Conservation (phyloP, 2,888 invertebrate genomes). For the Athalia cordata region DNA sequence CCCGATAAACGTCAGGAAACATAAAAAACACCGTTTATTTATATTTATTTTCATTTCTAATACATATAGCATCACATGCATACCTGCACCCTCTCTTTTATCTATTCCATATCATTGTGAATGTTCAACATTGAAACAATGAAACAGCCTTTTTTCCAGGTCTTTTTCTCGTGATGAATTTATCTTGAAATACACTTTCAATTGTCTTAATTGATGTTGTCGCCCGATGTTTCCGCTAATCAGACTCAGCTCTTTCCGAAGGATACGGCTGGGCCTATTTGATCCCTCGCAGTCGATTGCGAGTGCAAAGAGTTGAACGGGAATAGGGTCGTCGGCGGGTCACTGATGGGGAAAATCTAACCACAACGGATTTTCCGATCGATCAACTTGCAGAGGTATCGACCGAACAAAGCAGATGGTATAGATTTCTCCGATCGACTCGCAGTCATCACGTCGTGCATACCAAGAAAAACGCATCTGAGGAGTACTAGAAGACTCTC, state of each 20-base stretch:
- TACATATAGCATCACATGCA: too few relatives aligned
- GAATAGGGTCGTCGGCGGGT: background rate
- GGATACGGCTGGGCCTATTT: too few relatives aligned
- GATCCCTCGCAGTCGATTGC: conserved; percentile 4
- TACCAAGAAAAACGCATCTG: background rate
- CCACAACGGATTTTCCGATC: conserved; percentile 39
- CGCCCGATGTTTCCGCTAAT: background rate
- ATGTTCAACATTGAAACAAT: too few relatives aligned
- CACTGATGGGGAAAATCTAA: conserved; percentile 13
- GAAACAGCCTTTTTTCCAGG: too few relatives aligned
- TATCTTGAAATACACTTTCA: too few relatives aligned
- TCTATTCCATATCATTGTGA: too few relatives aligned
- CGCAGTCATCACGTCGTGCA: conserved; percentile 5
- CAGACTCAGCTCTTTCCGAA: background rate
- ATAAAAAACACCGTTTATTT: background rate
- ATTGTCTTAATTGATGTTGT: background rate
- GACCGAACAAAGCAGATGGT: background rate
- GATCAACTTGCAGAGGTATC: conserved; percentile 11
- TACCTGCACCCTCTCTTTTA: too few relatives aligned
- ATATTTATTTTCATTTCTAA: too few relatives aligned
- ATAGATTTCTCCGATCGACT: conserved; percentile 21
- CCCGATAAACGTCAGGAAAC: conserved; percentile 12
- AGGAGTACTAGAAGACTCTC: background rate
- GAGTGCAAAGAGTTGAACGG: background rate
- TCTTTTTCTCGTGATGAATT: too few relatives aligned